These are phyloP conservation scores for Deilephila porcellus DNA, from an alignment of 2,888 invertebrate species.

Conservation along the genomic window DNA sequence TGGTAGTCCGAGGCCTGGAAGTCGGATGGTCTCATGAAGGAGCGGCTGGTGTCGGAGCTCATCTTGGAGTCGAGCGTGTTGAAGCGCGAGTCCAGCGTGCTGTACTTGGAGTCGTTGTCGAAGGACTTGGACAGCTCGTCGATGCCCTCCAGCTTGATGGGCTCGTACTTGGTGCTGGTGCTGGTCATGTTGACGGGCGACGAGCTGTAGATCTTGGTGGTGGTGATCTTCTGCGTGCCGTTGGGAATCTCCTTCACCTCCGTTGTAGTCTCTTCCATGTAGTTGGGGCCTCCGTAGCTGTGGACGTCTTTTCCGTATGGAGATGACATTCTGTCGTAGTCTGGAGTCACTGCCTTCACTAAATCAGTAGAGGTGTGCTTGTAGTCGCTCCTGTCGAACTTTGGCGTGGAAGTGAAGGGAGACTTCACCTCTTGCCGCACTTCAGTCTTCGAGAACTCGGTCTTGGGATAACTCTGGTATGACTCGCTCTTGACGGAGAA, in stretches of 20 bases:
- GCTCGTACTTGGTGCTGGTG: slow-evolving; percentile 79
- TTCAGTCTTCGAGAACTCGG: slow-evolving; percentile 68
- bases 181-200: slow-evolving; percentile 81
- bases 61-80: slow-evolving; percentile 77
- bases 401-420: slow-evolving; percentile 76
- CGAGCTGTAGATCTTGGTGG: slow-evolving; percentile 84
- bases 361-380: slow-evolving; percentile 63
- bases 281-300: slow-evolving; percentile 76
- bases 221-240: slow-evolving; percentile 83
- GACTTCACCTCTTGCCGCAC: slow-evolving; percentile 69
- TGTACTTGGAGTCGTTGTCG: slow-evolving; percentile 80
- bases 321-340: slow-evolving; percentile 73
- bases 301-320: slow-evolving; percentile 75
- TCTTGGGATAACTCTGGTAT: slow-evolving; percentile 73
- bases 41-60: slow-evolving; percentile 78
- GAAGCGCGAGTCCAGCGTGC: slow-evolving; percentile 77
- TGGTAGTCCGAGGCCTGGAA: slow-evolving; percentile 75
- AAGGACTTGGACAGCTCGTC: slow-evolving; percentile 82
- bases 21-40: slow-evolving; percentile 82
- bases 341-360: slow-evolving; percentile 73
- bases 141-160: slow-evolving; percentile 77
- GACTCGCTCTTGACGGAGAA: slow-evolving; percentile 73
- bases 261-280: slow-evolving; percentile 78
- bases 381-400: slow-evolving; percentile 61
- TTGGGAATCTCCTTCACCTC: slow-evolving; percentile 84